Evolutionary conservation across 92 coral and sea anemone species (phyloP).

Genomic region (Palythoa caribaeorum): DNA sequence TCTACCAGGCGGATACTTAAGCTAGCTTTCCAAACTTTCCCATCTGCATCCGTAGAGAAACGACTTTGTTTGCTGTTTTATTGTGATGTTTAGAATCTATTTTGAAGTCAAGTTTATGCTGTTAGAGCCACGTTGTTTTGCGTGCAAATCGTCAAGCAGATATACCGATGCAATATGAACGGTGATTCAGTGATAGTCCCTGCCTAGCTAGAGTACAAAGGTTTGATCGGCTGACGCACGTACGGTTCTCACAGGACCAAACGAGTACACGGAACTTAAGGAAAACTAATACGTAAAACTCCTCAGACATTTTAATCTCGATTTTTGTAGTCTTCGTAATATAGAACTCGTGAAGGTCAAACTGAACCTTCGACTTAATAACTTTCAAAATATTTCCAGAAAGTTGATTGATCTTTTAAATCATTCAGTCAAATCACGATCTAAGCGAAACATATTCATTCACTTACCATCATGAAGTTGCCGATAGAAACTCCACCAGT

Average conservation of each 20-base stretch:
- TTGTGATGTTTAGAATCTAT: no score
- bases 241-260: not conserved
- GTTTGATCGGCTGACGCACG: no score
- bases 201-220: not conserved
- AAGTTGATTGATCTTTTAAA: not conserved
- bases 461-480: conserved; percentile 2
- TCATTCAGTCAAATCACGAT: not conserved
- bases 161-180: not conserved
- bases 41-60: no score
- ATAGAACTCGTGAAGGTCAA: not conserved
- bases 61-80: no score
- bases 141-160: not conserved
- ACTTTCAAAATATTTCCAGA: not conserved
- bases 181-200: not conserved
- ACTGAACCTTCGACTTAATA: not conserved
- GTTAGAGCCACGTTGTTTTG: no score
- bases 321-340: not conserved
- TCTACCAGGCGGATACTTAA: no score
- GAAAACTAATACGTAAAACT: not conserved
- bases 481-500: not conserved
- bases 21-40: no score
- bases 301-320: not conserved
- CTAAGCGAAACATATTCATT: not conserved
- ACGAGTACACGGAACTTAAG: not conserved
- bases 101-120: no score